These are phyloP conservation scores for Amphiura filiformis DNA, from an alignment of 35 echinoderm and acorn worm species.

Conservation along the genomic window DNA sequence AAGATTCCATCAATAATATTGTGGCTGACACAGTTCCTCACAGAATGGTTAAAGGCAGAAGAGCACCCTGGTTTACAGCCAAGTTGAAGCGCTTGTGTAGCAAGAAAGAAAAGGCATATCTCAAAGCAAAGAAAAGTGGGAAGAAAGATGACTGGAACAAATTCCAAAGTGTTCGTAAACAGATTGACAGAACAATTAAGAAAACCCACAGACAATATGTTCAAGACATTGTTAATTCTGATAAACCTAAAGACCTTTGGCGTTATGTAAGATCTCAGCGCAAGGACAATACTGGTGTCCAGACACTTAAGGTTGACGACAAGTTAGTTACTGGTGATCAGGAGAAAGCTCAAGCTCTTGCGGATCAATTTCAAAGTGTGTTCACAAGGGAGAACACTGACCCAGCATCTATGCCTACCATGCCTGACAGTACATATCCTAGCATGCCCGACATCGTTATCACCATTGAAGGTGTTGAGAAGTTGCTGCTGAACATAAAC, in stretches of 20 bases:
- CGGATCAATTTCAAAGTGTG: constrained; percentile 7
- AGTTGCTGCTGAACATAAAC: constrained; percentile 6
- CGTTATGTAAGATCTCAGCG: background rate
- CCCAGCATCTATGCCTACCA: background rate
- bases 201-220: constrained; percentile 5
- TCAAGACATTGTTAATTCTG: background rate
- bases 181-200: background rate
- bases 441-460: background rate
- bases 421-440: background rate
- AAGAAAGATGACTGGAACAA: background rate
- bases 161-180: background rate
- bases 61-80: constrained; percentile 20
- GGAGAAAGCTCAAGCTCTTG: constrained; percentile 16
- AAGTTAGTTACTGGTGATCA: background rate
- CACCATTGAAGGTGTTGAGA: constrained; percentile 1
- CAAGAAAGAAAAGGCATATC: constrained; percentile 39
- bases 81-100: constrained; percentile 15
- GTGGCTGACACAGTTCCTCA: background rate
- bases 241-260: background rate
- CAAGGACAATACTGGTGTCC: background rate
- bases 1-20: constrained; percentile 19
- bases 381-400: background rate
- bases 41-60: background rate
- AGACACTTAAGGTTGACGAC: constrained; percentile 6
- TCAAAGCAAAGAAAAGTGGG: constrained; percentile 24